phyloP scores from a whole-genome alignment of 2,113 vertebrate species.

The Syngnathus typhle region DNA sequence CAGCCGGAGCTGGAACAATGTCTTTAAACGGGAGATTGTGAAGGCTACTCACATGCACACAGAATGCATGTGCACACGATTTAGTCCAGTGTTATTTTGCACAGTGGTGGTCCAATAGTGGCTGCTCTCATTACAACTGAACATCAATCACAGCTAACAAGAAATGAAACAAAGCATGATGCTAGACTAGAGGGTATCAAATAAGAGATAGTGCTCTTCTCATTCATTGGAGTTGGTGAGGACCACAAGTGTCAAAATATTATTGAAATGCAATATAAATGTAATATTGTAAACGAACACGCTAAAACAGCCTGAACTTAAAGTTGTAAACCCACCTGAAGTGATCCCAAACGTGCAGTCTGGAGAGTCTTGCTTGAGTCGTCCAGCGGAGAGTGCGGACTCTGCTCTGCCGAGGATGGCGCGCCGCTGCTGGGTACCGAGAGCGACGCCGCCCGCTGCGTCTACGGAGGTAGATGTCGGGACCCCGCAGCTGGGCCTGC shows the following conservation, averaged over 20 bases:
- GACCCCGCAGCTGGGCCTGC: constrained; percentile 73
- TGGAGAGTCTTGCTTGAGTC: constrained; percentile 58
- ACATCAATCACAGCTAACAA: constrained; percentile 51
- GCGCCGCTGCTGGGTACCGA: constrained; percentile 61
- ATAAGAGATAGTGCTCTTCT: constrained; percentile 23
- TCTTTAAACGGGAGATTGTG: constrained; percentile 39
- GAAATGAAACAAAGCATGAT: constrained; percentile 29
- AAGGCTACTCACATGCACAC: constrained; percentile 8
- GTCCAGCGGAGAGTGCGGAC: constrained; percentile 60
- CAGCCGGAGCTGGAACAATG: constrained; percentile 56
- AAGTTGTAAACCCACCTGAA: constrained; percentile 75
- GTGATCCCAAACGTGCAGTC: constrained; percentile 79
- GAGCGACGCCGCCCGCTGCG: constrained; percentile 49
- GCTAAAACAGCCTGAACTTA: not conserved
- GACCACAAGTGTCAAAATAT: not conserved
- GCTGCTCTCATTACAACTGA: constrained; percentile 50
- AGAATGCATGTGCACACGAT: constrained; percentile 21
- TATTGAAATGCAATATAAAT: not conserved
- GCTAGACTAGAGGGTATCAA: constrained; percentile 8
- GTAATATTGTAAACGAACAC: not conserved
- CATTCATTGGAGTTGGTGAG: not conserved
- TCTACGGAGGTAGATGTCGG: constrained; percentile 71
- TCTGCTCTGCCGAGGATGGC: constrained; percentile 44
- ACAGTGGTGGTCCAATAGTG: constrained; percentile 46
- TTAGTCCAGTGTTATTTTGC: constrained; percentile 37